Conservation (phyloP, 2,113 vertebrate genomes). For the Thunnus thynnus region DNA sequence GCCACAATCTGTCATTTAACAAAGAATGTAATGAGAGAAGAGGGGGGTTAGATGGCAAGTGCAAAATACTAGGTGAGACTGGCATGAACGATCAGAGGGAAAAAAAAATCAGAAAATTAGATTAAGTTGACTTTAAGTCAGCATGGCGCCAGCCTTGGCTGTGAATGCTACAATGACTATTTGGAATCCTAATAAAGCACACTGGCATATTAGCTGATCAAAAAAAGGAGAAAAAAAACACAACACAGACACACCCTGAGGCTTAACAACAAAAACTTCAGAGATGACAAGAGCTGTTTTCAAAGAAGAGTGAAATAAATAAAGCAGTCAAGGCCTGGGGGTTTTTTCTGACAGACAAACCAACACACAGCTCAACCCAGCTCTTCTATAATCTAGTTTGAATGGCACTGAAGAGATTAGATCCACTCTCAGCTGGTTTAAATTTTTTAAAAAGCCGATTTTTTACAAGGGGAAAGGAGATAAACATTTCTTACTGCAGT, state of each 20-base stretch:
- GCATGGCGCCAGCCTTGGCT: constrained; percentile 37
- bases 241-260: constrained; percentile 60
- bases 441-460: constrained; percentile 1
- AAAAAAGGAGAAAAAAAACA: constrained; percentile 29
- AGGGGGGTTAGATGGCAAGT: neutral
- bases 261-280: constrained; percentile 66
- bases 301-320: constrained; percentile 76
- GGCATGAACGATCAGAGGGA: constrained; percentile 32
- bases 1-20: constrained; percentile 81
- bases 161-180: constrained; percentile 28
- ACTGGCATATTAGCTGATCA: constrained; percentile 51
- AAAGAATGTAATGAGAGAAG: constrained; percentile 18
- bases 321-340: constrained; percentile 64
- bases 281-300: constrained; percentile 70
- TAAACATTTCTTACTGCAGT: constrained; percentile 77
- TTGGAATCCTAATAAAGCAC: constrained; percentile 61
- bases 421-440: constrained; percentile 42
- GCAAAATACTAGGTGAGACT: constrained; percentile 17
- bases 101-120: constrained; percentile 21
- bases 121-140: constrained; percentile 44
- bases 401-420: constrained; percentile 66
- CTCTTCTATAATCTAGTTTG: constrained; percentile 61
- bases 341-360: constrained; percentile 63
- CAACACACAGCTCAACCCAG: constrained; percentile 43
- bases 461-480: neutral